phyloP scores from a whole-genome alignment of 2,888 invertebrate genomes.

The Halictus quadricinctus region DNA sequence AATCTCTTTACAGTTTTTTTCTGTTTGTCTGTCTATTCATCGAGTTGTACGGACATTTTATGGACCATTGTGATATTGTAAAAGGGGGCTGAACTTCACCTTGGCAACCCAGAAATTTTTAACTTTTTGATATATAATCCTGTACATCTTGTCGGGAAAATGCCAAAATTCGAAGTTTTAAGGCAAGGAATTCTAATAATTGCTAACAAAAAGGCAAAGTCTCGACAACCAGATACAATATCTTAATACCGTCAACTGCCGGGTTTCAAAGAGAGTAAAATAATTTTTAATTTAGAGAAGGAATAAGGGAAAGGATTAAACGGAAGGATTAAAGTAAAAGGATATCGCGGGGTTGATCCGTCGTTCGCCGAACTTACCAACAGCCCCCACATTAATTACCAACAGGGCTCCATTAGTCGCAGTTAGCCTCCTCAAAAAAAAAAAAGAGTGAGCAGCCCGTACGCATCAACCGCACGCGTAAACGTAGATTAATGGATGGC shows the following conservation, averaged over 20 bases:
- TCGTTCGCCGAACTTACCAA: background rate
- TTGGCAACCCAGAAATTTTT: no score
- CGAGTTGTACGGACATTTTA: no score
- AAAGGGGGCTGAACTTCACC: no score
- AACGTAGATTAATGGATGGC: constrained; percentile 59
- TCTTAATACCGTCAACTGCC: background rate
- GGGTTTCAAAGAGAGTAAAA: background rate
- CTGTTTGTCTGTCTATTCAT: no score
- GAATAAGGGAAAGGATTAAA: background rate
- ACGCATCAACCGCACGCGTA: constrained; percentile 48
- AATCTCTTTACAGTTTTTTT: background rate
- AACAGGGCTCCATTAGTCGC: constrained; percentile 25
- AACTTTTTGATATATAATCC: no score
- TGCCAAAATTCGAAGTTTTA: no score
- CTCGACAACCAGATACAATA: background rate
- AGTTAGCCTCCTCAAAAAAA: constrained; percentile 22
- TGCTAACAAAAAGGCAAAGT: no score
- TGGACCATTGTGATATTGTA: no score
- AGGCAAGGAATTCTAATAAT: background rate
- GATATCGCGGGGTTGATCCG: background rate
- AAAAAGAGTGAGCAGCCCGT: background rate
- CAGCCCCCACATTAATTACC: constrained; percentile 13
- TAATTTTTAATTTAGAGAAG: background rate
- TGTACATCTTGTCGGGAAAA: no score
- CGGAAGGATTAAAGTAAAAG: background rate